phyloP scores from a whole-genome alignment of 2,888 invertebrate genomes.

The Chydorus sphaericus region DNA sequence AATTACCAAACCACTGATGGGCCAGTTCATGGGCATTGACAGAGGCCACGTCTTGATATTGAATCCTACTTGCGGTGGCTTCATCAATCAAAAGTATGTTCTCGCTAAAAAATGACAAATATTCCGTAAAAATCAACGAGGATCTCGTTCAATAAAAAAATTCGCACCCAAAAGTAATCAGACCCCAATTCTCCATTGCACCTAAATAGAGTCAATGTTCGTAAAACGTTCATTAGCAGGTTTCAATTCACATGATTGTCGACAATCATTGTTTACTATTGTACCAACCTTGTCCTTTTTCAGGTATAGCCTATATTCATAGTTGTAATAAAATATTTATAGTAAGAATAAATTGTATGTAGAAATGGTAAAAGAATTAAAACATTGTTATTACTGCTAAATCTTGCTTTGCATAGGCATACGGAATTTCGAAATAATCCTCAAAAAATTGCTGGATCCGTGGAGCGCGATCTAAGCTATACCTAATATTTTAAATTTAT shows the following conservation, averaged over 20 bases:
- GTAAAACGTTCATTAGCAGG: too few relatives aligned
- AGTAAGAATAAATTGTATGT: too few relatives aligned
- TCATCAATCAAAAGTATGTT: constrained; percentile 41
- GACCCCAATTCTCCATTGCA: constrained; percentile 65
- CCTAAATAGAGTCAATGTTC: too few relatives aligned
- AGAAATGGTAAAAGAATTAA: too few relatives aligned
- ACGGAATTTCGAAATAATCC: constrained; percentile 41
- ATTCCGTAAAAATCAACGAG: background rate
- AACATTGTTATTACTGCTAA: constrained; percentile 42
- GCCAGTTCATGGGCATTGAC: constrained; percentile 32
- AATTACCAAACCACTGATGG: constrained; percentile 30
- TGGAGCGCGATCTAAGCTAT: constrained; percentile 40
- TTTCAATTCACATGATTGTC: too few relatives aligned
- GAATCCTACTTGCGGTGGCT: constrained; percentile 8
- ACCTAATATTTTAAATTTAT: too few relatives aligned
- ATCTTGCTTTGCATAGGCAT: constrained; percentile 47
- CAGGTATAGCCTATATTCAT: too few relatives aligned
- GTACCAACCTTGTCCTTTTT: too few relatives aligned
- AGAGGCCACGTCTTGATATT: constrained; percentile 15
- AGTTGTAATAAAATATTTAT: too few relatives aligned
- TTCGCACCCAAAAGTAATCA: constrained; percentile 42
- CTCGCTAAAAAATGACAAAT: background rate
- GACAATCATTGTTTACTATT: too few relatives aligned
- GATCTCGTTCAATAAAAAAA: background rate
- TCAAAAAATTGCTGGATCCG: constrained; percentile 42